Conservation (phyloP, 1,140 invertebrate species). For the Brachionus manjavacas region DNA sequence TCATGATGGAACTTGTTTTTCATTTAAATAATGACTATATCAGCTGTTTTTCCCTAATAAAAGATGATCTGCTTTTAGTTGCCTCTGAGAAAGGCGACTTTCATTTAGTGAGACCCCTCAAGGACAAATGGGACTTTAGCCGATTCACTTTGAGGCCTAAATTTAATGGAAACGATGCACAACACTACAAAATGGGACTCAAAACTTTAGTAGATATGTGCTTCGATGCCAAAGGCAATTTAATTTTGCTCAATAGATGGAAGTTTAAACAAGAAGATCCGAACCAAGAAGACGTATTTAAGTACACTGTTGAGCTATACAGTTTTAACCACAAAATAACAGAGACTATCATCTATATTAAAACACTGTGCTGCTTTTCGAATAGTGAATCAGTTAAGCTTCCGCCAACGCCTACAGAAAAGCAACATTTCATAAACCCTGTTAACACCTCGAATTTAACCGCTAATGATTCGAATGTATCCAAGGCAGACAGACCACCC, state of each 20-base stretch:
- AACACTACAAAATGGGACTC: background rate
- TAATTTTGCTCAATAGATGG: slow-evolving; percentile 25
- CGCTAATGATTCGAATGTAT: background rate
- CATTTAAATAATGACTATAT: background rate
- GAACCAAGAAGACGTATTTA: background rate
- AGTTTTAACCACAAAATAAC: slow-evolving; percentile 2
- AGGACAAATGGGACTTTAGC: slow-evolving; percentile 33
- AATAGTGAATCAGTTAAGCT: background rate
- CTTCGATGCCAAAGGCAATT: slow-evolving; percentile 11
- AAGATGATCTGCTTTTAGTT: slow-evolving; percentile 23
- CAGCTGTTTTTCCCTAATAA: slow-evolving; percentile 10
- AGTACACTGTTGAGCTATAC: slow-evolving; percentile 11
- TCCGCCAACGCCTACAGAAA: background rate
- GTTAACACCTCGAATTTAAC: background rate
- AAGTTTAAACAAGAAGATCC: slow-evolving; percentile 4
- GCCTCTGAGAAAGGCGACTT: background rate
- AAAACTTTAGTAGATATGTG: slow-evolving; percentile 36
- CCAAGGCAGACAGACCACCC: background rate
- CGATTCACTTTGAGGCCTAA: background rate
- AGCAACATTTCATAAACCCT: background rate
- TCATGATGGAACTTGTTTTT: slow-evolving; percentile 7
- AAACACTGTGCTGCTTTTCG: slow-evolving; percentile 7
- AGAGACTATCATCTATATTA: background rate
- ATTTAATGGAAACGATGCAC: slow-evolving; percentile 1
- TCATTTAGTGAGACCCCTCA: background rate